Conservation (phyloP, 2,113 vertebrate species). For the Anguilla rostrata region DNA sequence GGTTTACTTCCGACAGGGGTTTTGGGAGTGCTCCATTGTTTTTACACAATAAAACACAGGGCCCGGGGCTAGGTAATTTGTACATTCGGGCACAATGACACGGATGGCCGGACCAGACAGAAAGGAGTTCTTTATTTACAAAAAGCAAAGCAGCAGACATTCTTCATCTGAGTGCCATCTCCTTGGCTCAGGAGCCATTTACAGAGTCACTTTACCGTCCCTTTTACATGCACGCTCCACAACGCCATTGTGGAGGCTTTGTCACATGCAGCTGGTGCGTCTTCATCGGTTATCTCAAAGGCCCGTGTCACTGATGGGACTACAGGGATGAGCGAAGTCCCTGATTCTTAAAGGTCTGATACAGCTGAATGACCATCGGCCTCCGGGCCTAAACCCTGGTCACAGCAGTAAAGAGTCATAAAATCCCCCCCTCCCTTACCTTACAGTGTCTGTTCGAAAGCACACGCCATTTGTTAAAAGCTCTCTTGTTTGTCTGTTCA, state of each 20-base stretch:
- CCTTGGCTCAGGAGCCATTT: not conserved
- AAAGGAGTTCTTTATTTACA: conserved; percentile 9
- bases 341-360: conserved; percentile 10
- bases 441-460: not conserved
- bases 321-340: not conserved
- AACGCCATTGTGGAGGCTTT: not conserved
- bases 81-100: conserved; percentile 7
- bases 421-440: not conserved
- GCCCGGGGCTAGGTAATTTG: not conserved
- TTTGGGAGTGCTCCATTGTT: conserved; percentile 24
- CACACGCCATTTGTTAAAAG: not conserved
- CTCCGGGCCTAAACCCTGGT: not conserved
- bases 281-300: not conserved
- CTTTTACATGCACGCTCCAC: not conserved
- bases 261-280: not conserved
- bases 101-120: conserved; percentile 3
- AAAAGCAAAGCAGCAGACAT: not conserved
- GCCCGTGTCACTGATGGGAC: not conserved
- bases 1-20: not conserved
- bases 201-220: not conserved
- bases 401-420: not conserved
- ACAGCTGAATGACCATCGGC: not conserved
- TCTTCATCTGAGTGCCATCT: conserved; percentile 4
- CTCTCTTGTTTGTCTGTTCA: too few species aligned
- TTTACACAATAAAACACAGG: conserved; percentile 14